Evolutionary conservation across 2,113 vertebrate species (phyloP).

Genomic region (Cricetomys ansorgei): DNA sequence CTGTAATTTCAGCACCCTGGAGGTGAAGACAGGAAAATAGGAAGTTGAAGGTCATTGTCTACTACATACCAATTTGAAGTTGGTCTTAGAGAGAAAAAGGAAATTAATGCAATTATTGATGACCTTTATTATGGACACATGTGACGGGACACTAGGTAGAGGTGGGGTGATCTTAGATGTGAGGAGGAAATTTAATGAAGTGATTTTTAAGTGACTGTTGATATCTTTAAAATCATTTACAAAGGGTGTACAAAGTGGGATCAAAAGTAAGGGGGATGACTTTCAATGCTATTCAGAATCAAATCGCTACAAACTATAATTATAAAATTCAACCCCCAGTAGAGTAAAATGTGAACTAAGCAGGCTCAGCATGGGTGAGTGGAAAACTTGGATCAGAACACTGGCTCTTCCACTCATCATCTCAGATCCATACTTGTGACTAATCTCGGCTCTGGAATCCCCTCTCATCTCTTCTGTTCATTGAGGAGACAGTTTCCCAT

Average conservation of each 20-base stretch:
- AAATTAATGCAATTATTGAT: not conserved
- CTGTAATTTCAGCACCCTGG: not conserved
- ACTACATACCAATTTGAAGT: not conserved
- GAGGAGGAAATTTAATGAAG: not conserved
- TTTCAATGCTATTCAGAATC: not conserved
- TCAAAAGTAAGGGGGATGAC: not conserved
- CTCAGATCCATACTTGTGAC: not conserved
- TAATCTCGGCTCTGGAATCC: not conserved
- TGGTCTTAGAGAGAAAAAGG: not conserved
- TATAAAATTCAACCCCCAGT: not conserved
- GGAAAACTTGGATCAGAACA: not conserved
- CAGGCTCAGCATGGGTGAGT: too few relatives aligned
- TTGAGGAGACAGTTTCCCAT: not conserved
- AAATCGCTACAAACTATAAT: not conserved
- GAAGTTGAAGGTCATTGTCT: not conserved
- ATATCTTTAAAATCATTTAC: not conserved
- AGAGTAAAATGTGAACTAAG: not conserved
- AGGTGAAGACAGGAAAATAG: not conserved
- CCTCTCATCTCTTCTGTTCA: not conserved
- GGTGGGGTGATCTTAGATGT: too few relatives aligned
- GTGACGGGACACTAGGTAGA: too few relatives aligned
- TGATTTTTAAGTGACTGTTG: not conserved
- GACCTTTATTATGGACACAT: not conserved
- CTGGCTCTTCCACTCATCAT: not conserved
- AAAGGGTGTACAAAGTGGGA: not conserved